phyloP scores from a whole-genome alignment of 1,140 invertebrate genomes.

The Listronotus oregonensis region DNA sequence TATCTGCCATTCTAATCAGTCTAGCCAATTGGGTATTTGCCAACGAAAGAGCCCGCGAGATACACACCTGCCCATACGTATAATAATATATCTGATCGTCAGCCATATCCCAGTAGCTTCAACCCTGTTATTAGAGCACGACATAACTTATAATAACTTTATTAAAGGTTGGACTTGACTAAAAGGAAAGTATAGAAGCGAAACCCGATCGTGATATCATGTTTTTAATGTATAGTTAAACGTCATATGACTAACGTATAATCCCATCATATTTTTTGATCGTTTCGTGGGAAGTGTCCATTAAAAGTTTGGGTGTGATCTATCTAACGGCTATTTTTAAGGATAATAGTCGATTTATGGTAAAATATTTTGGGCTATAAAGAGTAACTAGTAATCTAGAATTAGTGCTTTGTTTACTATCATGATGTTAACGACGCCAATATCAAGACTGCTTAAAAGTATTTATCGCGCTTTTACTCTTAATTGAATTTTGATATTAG shows the following conservation, averaged over 20 bases:
- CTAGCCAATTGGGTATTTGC: slow-evolving; percentile 13
- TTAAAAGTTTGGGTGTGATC: too few relatives aligned
- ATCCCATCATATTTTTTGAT: neutral
- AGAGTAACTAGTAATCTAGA: too few relatives aligned
- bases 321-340: too few relatives aligned
- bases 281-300: too few relatives aligned
- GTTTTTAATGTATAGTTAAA: slow-evolving; percentile 5
- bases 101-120: slow-evolving; percentile 12
- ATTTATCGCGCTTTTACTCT: too few relatives aligned
- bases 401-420: too few relatives aligned
- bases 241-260: slow-evolving; percentile 4
- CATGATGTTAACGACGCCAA: too few relatives aligned
- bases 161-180: slow-evolving; percentile 13
- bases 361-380: too few relatives aligned
- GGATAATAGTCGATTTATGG: too few relatives aligned
- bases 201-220: slow-evolving; percentile 7
- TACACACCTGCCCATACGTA: slow-evolving; percentile 13
- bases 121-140: slow-evolving; percentile 13
- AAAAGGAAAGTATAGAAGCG: slow-evolving; percentile 1
- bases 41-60: slow-evolving; percentile 11
- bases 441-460: too few relatives aligned
- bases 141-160: slow-evolving; percentile 22
- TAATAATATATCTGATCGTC: slow-evolving; percentile 15
- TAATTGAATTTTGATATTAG: too few relatives aligned
- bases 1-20: slow-evolving; percentile 7